These are phyloP conservation scores for Drosophila niveifrons DNA, from an alignment of 2,888 invertebrate genomes.

Conservation along the genomic window DNA sequence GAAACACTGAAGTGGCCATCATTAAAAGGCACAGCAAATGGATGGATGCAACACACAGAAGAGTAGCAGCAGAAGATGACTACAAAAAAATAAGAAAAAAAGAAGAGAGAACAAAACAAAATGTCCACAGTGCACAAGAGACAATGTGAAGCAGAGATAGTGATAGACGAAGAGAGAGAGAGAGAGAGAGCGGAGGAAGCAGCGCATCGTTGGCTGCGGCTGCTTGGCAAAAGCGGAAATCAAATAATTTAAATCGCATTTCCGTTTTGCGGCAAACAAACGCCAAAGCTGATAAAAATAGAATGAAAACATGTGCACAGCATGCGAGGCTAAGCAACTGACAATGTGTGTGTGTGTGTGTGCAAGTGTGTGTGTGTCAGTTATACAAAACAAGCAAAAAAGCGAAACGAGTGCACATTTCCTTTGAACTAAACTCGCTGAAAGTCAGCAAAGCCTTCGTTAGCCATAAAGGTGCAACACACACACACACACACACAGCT, in stretches of 20 bases:
- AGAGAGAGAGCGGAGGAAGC: neutral
- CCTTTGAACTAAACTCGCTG: constrained; percentile 45
- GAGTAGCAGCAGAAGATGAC: constrained; percentile 17
- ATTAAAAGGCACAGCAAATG: constrained; percentile 65
- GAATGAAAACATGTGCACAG: constrained; percentile 36
- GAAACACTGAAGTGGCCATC: constrained; percentile 74
- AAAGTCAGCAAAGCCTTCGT: constrained; percentile 53
- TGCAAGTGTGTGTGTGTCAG: constrained; percentile 14
- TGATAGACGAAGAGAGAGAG: neutral
- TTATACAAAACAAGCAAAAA: constrained; percentile 35
- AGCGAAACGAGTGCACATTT: constrained; percentile 36
- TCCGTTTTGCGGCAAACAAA: constrained; percentile 70
- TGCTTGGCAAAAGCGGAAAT: constrained; percentile 66
- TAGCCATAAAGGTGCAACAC: constrained; percentile 38
- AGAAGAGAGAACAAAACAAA: constrained; percentile 22
- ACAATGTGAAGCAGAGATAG: neutral
- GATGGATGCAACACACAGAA: constrained; percentile 41
- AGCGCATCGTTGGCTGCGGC: constrained; percentile 29
- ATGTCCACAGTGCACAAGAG: constrained; percentile 35
- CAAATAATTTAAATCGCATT: constrained; percentile 82
- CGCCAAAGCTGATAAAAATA: constrained; percentile 58
- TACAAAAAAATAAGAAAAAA: constrained; percentile 13
- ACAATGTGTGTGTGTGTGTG: neutral
- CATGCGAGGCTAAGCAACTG: neutral
- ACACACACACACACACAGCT: neutral